Percentiles rank a stretch among this genome's conserved stretches.
Conservation (phyloP, 2,888 invertebrate species). For the Chrysina gloriosa region DNA sequence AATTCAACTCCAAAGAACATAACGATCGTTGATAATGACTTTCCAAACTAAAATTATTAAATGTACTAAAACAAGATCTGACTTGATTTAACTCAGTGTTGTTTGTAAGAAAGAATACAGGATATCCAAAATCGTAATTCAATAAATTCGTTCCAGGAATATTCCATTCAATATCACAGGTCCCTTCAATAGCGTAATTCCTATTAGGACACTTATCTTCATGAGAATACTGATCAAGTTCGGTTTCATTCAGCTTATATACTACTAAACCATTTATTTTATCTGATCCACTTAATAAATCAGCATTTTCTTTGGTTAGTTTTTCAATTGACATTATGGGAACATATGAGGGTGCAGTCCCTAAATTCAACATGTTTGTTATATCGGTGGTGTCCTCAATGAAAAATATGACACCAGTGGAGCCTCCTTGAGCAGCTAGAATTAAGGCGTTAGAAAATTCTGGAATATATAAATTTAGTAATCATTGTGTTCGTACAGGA, state of each 20-base stretch:
- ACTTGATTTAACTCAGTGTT: constrained; percentile 74
- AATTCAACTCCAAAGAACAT: constrained; percentile 88
- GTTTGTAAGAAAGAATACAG: constrained; percentile 81
- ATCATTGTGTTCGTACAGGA: constrained; percentile 73
- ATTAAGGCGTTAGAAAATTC: constrained; percentile 48
- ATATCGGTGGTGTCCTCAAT: constrained; percentile 75
- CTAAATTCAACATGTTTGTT: constrained; percentile 77
- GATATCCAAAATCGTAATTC: constrained; percentile 82
- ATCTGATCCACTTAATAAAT: constrained; percentile 67
- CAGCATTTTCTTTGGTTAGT: constrained; percentile 70
- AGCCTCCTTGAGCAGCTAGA: constrained; percentile 80
- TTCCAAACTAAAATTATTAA: constrained; percentile 76
- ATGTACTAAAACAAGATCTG: constrained; percentile 72
- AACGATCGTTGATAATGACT: constrained; percentile 77
- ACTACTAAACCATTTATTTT: constrained; percentile 77
- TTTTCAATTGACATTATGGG: constrained; percentile 76
- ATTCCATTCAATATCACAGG: constrained; percentile 78
- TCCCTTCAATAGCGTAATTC: constrained; percentile 68
- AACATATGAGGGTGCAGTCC: constrained; percentile 84
- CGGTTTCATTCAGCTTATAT: constrained; percentile 65
- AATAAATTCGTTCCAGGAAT: constrained; percentile 79
- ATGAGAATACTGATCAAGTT: constrained; percentile 66
- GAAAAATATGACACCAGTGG: constrained; percentile 86
- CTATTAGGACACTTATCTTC: constrained; percentile 89
- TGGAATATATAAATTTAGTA: constrained; percentile 17